These are phyloP conservation scores for Chascanopsetta lugubris DNA, from an alignment of 2,113 vertebrate genomes.

Conservation along the genomic window DNA sequence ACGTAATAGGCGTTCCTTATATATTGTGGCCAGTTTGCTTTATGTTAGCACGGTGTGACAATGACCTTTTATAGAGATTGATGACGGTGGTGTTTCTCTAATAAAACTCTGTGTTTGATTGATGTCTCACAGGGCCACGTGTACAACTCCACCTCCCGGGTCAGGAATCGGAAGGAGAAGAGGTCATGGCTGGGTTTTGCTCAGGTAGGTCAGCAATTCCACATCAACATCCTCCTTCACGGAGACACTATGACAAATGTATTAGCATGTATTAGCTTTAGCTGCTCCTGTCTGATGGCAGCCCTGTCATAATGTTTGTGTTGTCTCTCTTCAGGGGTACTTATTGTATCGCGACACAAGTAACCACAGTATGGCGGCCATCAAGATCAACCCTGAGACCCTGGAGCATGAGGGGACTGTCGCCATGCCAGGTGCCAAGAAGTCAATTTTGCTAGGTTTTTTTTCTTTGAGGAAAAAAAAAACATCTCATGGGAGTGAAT, in stretches of 20 bases:
- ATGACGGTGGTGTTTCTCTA: too few relatives aligned
- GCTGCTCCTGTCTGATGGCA: background rate
- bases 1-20: too few relatives aligned
- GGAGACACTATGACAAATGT: background rate
- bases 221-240: background rate
- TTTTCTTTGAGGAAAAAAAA: too few relatives aligned
- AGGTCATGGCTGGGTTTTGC: constrained; percentile 98
- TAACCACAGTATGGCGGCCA: constrained; percentile 92
- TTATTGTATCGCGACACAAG: constrained; percentile 95
- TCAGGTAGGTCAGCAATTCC: constrained; percentile 84
- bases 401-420: constrained; percentile 94
- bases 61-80: too few relatives aligned
- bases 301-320: constrained; percentile 22
- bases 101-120: constrained; percentile 21
- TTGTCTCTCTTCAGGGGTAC: constrained; percentile 84
- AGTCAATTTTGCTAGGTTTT: too few relatives aligned
- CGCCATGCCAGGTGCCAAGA: constrained; percentile 89
- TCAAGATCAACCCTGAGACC: constrained; percentile 98
- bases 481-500: too few relatives aligned
- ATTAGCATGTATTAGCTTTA: background rate
- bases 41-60: too few relatives aligned
- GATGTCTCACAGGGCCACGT: constrained; percentile 90
- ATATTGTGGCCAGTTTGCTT: too few relatives aligned
- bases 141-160: constrained; percentile 97
- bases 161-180: constrained; percentile 96